phyloP scores from a whole-genome alignment of 53 echinoderm and acorn worm species.

The Zoroaster sp. region DNA sequence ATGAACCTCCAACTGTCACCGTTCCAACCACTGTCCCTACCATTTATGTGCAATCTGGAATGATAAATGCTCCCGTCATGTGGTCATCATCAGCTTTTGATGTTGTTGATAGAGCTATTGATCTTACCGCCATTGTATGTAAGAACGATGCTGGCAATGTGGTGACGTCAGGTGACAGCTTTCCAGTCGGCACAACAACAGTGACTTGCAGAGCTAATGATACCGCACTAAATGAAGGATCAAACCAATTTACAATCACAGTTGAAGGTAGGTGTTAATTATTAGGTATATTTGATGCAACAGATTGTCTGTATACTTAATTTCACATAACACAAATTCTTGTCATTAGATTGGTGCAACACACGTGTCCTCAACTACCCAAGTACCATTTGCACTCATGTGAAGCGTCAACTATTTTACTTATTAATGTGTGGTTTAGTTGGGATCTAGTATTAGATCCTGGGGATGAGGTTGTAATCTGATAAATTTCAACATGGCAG shows the following conservation, averaged over 20 bases:
- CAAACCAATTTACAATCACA: neutral
- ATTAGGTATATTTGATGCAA: no score
- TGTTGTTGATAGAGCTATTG: neutral
- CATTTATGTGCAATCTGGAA: neutral
- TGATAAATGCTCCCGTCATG: neutral
- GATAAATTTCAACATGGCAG: no score
- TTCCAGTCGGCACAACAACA: neutral
- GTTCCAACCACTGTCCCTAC: neutral
- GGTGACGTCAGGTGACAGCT: neutral
- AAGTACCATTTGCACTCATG: no score
- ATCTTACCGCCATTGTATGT: neutral
- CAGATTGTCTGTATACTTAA: no score
- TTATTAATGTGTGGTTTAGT: no score
- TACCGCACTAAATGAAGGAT: neutral
- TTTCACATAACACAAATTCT: no score
- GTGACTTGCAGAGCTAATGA: conserved; percentile 1
- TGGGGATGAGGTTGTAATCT: no score
- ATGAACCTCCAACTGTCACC: neutral
- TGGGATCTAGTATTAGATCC: no score
- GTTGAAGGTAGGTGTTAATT: neutral
- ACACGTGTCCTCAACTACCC: no score
- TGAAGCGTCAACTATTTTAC: no score
- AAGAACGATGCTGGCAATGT: neutral
- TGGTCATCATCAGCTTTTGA: neutral
- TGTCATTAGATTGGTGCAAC: no score